Conservation (phyloP, 2,797 vertebrate genomes). For the Pantherophis vulpinus region DNA sequence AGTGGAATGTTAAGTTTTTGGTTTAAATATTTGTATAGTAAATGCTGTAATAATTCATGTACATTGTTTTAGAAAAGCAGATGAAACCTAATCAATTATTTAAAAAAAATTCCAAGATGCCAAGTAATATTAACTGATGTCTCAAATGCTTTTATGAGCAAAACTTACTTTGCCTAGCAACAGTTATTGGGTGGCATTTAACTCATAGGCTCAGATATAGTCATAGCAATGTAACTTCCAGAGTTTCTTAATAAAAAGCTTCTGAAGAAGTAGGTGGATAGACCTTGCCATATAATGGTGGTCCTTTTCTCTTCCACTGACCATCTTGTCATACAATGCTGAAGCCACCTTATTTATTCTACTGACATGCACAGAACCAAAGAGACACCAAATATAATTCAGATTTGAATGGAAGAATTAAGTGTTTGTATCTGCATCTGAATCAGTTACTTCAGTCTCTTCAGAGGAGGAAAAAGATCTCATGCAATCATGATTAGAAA, state of each 20-base stretch:
- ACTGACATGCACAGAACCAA: conserved; percentile 20
- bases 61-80: conserved; percentile 5
- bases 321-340: conserved; percentile 11
- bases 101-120: conserved; percentile 1
- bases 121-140: background rate
- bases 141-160: conserved; percentile 62
- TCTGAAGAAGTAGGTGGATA: background rate
- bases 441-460: conserved; percentile 20
- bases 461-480: conserved; percentile 15
- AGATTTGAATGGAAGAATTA: conserved; percentile 23
- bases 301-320: conserved; percentile 4
- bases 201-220: background rate
- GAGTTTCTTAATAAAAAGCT: conserved; percentile 24
- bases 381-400: conserved; percentile 1
- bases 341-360: conserved; percentile 13
- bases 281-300: conserved; percentile 15
- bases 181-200: conserved; percentile 46
- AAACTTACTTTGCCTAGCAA: conserved; percentile 60
- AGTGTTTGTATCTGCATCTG: background rate
- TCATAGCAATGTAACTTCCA: conserved; percentile 8
- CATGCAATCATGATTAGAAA: conserved; percentile 60
- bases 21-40: background rate
- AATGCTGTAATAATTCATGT: background rate
- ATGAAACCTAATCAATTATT: conserved; percentile 2
- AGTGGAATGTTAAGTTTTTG: background rate